These are phyloP conservation scores for Aphodius sticticus DNA, from an alignment of 2,888 invertebrate species.

Conservation along the genomic window DNA sequence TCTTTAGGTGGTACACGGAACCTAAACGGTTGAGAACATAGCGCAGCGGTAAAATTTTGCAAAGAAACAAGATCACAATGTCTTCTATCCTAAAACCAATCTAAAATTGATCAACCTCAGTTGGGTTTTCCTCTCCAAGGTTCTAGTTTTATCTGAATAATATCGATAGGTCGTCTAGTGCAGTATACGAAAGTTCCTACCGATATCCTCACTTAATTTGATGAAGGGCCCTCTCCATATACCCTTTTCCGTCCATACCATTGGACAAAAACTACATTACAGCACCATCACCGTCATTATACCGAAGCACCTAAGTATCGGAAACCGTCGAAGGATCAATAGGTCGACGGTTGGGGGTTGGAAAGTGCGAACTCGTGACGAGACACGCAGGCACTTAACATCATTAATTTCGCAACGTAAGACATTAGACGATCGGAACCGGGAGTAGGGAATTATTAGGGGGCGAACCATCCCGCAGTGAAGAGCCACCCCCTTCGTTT, in stretches of 20 bases:
- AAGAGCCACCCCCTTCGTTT: no score
- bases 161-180: no score
- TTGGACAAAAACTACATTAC: background rate
- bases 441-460: background rate
- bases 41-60: no score
- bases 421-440: background rate
- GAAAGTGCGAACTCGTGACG: slow-evolving; percentile 4
- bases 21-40: no score
- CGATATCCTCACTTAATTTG: background rate
- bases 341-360: background rate
- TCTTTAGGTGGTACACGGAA: no score
- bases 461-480: background rate
- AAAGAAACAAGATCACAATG: no score
- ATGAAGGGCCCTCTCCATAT: background rate
- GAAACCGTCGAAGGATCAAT: background rate
- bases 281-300: background rate
- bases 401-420: background rate
- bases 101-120: no score
- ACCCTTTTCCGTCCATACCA: background rate
- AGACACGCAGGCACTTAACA: background rate
- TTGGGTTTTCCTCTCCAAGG: no score
- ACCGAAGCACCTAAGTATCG: background rate
- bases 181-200: background rate
- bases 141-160: no score
- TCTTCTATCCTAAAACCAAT: no score